These are phyloP conservation scores for Melanotaenia pygmaea DNA, from an alignment of 2,797 vertebrate species.

Conservation along the genomic window DNA sequence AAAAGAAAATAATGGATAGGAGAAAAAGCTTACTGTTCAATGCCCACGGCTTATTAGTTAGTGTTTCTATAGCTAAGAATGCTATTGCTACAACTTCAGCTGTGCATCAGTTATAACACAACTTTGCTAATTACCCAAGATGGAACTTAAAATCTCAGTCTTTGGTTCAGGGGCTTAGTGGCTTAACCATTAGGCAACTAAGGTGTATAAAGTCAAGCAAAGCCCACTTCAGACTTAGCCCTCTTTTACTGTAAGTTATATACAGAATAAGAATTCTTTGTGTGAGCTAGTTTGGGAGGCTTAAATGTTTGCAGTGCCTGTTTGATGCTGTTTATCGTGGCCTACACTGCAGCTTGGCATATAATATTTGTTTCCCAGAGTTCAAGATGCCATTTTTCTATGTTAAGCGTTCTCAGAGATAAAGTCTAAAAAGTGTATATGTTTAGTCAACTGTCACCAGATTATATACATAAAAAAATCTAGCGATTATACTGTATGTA, in stretches of 20 bases:
- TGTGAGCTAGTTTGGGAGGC: not conserved
- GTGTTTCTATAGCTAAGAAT: too few relatives aligned
- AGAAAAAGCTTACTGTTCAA: not conserved
- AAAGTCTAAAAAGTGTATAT: not conserved
- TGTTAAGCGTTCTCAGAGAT: too few relatives aligned
- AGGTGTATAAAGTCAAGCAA: not conserved
- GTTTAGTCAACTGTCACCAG: not conserved
- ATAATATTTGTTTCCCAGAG: too few relatives aligned
- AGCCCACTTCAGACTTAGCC: too few relatives aligned
- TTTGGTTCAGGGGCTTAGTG: conserved; percentile 54
- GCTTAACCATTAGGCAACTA: conserved; percentile 66
- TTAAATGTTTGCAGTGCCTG: not conserved
- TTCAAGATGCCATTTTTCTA: too few relatives aligned
- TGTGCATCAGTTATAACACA: not conserved
- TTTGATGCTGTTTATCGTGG: too few relatives aligned
- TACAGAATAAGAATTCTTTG: not conserved
- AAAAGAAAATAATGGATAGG: not conserved
- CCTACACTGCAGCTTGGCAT: too few relatives aligned
- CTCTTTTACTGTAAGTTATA: not conserved
- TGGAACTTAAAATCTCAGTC: conserved; percentile 73
- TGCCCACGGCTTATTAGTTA: not conserved
- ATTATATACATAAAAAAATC: not conserved
- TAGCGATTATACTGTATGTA: too few relatives aligned
- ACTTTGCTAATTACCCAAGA: conserved; percentile 12
- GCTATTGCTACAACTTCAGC: not conserved